Evolutionary conservation across 1,140 invertebrate genomes (phyloP).

Genomic region (Copidosoma floridanum): DNA sequence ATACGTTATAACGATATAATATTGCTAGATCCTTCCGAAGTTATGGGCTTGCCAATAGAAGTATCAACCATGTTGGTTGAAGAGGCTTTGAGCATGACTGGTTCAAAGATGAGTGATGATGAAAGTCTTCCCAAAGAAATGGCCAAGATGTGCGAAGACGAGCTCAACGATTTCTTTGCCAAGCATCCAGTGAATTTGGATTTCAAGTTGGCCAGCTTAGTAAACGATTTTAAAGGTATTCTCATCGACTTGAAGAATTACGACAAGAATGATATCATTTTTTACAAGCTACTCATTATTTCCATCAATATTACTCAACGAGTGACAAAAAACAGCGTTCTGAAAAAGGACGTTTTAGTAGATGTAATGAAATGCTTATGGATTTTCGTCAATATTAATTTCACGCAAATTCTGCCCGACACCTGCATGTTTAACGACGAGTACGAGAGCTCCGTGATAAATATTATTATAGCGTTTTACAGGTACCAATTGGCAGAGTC

Average conservation of each 20-base stretch:
- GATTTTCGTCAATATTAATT: conserved; percentile 20
- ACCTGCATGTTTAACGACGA: not conserved
- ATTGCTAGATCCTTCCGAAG: conserved; percentile 7
- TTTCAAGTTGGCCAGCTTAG: not conserved
- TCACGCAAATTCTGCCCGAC: conserved; percentile 1
- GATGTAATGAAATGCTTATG: conserved; percentile 24
- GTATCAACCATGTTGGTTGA: not conserved
- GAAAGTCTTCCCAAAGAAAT: not conserved
- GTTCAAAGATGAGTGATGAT: conserved; percentile 3
- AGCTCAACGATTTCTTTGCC: conserved; percentile 20
- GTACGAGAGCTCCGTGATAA: conserved; percentile 2
- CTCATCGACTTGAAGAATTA: conserved; percentile 11
- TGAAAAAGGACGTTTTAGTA: conserved; percentile 7
- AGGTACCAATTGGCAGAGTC: not conserved
- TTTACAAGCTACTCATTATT: conserved; percentile 23
- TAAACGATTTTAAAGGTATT: conserved; percentile 15
- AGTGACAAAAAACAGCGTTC: not conserved
- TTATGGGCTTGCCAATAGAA: conserved; percentile 3
- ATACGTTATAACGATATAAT: not conserved
- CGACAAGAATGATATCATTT: conserved; percentile 19
- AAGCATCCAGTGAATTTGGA: conserved; percentile 6
- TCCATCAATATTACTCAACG: conserved; percentile 11
- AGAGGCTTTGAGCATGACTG: conserved; percentile 4
- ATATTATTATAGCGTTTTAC: conserved; percentile 7
- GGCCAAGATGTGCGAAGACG: not conserved